These are phyloP conservation scores for Pachyuromys duprasi DNA, from an alignment of 2,797 vertebrate species.

Conservation along the genomic window DNA sequence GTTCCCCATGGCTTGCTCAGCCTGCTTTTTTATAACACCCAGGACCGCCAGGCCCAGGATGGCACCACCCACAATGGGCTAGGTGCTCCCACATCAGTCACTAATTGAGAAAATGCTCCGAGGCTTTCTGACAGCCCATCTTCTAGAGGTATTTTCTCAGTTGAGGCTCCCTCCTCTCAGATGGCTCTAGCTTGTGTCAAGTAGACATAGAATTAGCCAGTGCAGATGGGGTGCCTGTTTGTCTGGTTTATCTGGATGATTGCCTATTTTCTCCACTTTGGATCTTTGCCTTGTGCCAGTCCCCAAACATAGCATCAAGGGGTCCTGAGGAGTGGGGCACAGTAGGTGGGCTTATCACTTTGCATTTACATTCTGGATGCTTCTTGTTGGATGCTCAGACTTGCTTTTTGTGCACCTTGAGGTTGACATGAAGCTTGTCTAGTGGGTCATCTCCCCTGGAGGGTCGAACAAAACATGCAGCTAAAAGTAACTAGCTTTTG, in stretches of 20 bases:
- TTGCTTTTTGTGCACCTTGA: background rate
- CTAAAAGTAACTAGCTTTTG: constrained; percentile 89
- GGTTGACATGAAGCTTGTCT: constrained; percentile 26
- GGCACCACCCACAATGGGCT: background rate
- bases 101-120: background rate
- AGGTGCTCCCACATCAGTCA: background rate
- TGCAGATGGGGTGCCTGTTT: background rate
- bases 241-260: background rate
- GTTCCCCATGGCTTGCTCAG: background rate
- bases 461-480: constrained; percentile 60
- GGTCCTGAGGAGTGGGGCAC: background rate
- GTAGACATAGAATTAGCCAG: too few species aligned
- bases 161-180: background rate
- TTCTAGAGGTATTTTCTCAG: background rate
- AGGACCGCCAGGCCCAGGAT: background rate
- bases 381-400: background rate
- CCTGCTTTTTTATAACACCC: background rate
- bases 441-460: background rate
- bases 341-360: background rate
- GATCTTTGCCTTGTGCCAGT: background rate
- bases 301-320: background rate
- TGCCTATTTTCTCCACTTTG: background rate
- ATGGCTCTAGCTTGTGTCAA: background rate
- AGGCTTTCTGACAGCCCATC: background rate
- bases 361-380: background rate